Evolutionary conservation across 2,113 vertebrate species (phyloP).

Genomic region (Tupaia chinensis): DNA sequence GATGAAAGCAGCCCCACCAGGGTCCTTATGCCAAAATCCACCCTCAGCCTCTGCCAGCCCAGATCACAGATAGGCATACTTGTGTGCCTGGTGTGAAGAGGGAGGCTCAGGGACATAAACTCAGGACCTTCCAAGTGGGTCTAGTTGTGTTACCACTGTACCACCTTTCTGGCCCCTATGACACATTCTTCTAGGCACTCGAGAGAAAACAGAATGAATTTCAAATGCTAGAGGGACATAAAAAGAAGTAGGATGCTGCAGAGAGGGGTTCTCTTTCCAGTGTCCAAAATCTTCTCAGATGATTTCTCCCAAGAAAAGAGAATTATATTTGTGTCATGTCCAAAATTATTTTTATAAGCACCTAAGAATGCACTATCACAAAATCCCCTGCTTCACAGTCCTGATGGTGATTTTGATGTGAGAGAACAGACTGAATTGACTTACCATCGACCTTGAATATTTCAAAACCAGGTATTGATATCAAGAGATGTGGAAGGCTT

Average conservation of each 20-base stretch:
- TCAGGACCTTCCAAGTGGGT: too few relatives aligned
- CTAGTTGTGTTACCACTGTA: too few relatives aligned
- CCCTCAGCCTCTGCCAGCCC: too few relatives aligned
- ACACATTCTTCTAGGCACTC: not conserved
- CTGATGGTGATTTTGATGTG: conserved; percentile 4
- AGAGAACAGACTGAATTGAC: not conserved
- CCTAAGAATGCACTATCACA: not conserved
- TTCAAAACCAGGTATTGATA: conserved; percentile 34
- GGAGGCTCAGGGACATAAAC: too few relatives aligned
- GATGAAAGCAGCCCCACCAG: too few relatives aligned
- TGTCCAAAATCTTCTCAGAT: not conserved
- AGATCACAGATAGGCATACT: too few relatives aligned
- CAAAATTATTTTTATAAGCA: conserved; percentile 9
- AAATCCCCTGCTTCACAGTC: not conserved
- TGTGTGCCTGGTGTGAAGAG: too few relatives aligned
- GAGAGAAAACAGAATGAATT: not conserved
- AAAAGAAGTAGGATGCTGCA: not conserved
- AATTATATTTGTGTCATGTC: not conserved
- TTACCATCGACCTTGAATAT: not conserved
- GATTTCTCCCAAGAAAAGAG: conserved; percentile 57
- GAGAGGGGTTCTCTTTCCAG: not conserved
- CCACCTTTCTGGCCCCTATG: too few relatives aligned
- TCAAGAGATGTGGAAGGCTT: not conserved
- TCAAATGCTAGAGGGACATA: not conserved
- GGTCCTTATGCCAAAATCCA: too few relatives aligned